A percentile compares a stretch with the other conserved stretches of the same genome.
Conservation (phyloP, 1,140 invertebrate genomes). For the Calephelis nemesis region DNA sequence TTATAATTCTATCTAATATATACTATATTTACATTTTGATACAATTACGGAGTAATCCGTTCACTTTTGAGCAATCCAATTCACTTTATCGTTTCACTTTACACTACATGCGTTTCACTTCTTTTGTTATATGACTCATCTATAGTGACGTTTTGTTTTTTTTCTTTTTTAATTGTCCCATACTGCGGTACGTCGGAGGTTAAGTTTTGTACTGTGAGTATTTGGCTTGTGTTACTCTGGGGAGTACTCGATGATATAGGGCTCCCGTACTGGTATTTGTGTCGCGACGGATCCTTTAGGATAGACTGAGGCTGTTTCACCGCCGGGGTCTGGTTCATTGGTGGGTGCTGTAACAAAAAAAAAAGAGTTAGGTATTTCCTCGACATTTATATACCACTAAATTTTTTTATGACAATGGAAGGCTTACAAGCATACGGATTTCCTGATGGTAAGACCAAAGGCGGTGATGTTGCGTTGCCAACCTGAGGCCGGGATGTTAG, state of each 20-base stretch:
- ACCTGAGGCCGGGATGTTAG: too few relatives aligned
- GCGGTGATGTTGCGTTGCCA: too few relatives aligned
- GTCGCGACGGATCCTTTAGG: conserved; percentile 80
- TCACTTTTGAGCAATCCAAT: conserved; percentile 26
- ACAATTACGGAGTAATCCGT: conserved; percentile 24
- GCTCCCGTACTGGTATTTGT: conserved; percentile 79
- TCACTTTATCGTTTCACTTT: conserved; percentile 29
- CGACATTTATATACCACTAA: too few relatives aligned
- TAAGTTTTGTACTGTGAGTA: conserved; percentile 74
- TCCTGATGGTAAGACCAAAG: too few relatives aligned
- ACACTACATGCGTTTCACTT: conserved; percentile 71
- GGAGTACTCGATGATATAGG: conserved; percentile 67
- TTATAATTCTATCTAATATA: conserved; percentile 66
- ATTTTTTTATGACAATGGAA: too few relatives aligned
- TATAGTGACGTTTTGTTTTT: conserved; percentile 75
- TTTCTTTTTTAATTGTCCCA: conserved; percentile 75
- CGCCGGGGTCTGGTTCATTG: conserved; percentile 53
- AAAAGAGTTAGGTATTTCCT: too few relatives aligned
- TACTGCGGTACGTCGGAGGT: conserved; percentile 70
- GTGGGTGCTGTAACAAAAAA: conserved; percentile 52
- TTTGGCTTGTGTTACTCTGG: conserved; percentile 66
- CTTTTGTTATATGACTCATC: conserved; percentile 68
- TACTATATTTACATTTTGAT: conserved; percentile 9
- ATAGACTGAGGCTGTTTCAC: conserved; percentile 81
- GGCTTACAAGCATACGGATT: too few relatives aligned